These are phyloP conservation scores for Drosophila eugracilis DNA, from an alignment of 1,140 invertebrate species.

Conservation along the genomic window DNA sequence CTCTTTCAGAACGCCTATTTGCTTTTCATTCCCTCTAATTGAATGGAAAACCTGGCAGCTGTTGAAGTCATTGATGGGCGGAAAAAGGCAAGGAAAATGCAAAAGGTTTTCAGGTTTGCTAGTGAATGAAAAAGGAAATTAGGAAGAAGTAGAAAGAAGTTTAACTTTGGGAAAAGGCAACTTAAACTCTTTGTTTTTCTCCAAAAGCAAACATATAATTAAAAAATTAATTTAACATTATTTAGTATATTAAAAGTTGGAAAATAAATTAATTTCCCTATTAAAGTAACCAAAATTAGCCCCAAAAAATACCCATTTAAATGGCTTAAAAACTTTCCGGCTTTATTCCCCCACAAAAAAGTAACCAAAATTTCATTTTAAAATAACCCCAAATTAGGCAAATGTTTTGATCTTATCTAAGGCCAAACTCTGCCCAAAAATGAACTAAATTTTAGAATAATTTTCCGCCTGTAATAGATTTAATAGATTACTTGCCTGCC, in stretches of 20 bases:
- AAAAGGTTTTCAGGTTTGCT: constrained; percentile 1
- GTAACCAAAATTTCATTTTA: not conserved
- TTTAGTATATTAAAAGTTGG: too few species aligned
- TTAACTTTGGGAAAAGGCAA: not conserved
- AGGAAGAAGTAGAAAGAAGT: not conserved
- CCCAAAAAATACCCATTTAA: not conserved
- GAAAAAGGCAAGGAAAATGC: constrained; percentile 13
- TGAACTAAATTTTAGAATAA: constrained; percentile 24
- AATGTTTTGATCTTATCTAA: constrained; percentile 53
- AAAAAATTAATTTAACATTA: too few species aligned
- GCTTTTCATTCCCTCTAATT: constrained; percentile 76
- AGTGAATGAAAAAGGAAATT: not conserved
- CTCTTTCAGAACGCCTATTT: constrained; percentile 67
- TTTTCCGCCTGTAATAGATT: constrained; percentile 49
- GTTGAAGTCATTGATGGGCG: constrained; percentile 53
- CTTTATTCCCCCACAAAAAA: not conserved
- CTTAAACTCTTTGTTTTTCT: too few species aligned
- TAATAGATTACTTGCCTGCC: constrained; percentile 28
- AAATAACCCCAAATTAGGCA: constrained; percentile 22
- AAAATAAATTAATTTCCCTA: not conserved
- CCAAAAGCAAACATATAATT: not conserved
- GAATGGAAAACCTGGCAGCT: constrained; percentile 79
- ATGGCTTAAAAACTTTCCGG: not conserved
- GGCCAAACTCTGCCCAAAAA: constrained; percentile 31
- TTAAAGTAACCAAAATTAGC: constrained; percentile 1